Base-by-base conservation (phyloP, 2,113 vertebrate species). In the Sakesphorus luctuosus region DNA sequence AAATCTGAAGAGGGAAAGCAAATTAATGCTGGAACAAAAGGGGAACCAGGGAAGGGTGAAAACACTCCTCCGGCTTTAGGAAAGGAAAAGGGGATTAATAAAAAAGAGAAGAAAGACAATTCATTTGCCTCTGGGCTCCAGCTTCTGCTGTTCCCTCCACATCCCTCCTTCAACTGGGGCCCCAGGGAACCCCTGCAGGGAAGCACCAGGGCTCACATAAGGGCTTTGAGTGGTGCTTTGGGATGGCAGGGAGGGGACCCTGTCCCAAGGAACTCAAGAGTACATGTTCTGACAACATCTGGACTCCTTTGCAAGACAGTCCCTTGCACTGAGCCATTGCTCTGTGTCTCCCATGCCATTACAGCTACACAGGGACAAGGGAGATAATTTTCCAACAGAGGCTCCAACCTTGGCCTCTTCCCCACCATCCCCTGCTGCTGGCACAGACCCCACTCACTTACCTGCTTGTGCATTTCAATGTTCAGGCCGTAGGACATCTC, bases 381-480 rank as follows among this genome's bases (percentile, higher is more conserved):
- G 20, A 68, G 35, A 50, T 17, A 0, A 2, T 67, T 58, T 71
- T 14, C 73, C 55, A 80, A 6, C 6, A 6, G 36, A 72, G 4
- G 6, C 50, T 55, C 73, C 59, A 33, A 9, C n/a, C 71, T 18
- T 1, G 0, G 13, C 33, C 46, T 50, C 40, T 47, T 35, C 40
- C 62, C 66, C 6, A 2, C 18, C 43, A 55, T 10, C 31, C 72
- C 88, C 43, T 9, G 66, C 68, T 33, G 86, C 83, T 18, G 59
- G 44, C 46, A 50, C 0, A 0, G 68, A 46, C 31, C 58, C 19
- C 40, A 3, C 20, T 68, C 68, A 19, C 92, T 91, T 5, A 98
- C 98, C 98, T 98, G 98, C 52, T 98, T 98, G 19, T 98, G 98
- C 98, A 98, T 98, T 38, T 98, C 98, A 2, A 98, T 97, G 95